Percentiles rank a stretch among this genome's conserved stretches.
phyloP scores from a whole-genome alignment of 2,888 invertebrate species.

The Trisateles emortualis region DNA sequence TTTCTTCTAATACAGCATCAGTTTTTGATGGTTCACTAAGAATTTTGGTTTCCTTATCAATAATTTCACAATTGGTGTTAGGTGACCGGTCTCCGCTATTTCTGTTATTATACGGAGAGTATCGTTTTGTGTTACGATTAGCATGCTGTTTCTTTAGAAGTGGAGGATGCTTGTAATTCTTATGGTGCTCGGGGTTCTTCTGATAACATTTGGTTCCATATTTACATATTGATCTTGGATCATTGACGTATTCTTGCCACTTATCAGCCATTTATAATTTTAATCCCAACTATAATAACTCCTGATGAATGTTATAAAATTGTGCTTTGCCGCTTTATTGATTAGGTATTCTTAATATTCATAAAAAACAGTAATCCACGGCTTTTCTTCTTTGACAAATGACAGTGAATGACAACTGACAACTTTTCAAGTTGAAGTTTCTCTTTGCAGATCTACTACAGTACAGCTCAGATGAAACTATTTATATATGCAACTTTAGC shows the following conservation, averaged over 20 bases:
- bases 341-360: too few relatives aligned
- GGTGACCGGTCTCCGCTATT: constrained; percentile 19
- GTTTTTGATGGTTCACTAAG: background rate
- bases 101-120: constrained; percentile 56
- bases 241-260: constrained; percentile 68
- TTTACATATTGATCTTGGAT: constrained; percentile 89
- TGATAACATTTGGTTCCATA: constrained; percentile 94
- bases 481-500: too few relatives aligned
- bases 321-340: too few relatives aligned
- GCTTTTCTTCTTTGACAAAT: too few relatives aligned
- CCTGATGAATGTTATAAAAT: too few relatives aligned
- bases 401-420: too few relatives aligned
- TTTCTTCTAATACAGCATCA: constrained; percentile 16
- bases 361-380: too few relatives aligned
- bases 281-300: background rate
- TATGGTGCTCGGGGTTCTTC: constrained; percentile 91
- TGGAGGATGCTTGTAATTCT: constrained; percentile 92
- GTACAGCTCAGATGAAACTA: too few relatives aligned
- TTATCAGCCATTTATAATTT: constrained; percentile 67
- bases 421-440: too few relatives aligned
- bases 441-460: too few relatives aligned
- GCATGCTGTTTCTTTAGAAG: constrained; percentile 59
- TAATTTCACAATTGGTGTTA: background rate
- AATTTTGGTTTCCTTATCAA: background rate
- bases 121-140: constrained; percentile 54